Evolutionary conservation across 2,888 invertebrate species (phyloP).

Genomic region (Bombylius major): DNA sequence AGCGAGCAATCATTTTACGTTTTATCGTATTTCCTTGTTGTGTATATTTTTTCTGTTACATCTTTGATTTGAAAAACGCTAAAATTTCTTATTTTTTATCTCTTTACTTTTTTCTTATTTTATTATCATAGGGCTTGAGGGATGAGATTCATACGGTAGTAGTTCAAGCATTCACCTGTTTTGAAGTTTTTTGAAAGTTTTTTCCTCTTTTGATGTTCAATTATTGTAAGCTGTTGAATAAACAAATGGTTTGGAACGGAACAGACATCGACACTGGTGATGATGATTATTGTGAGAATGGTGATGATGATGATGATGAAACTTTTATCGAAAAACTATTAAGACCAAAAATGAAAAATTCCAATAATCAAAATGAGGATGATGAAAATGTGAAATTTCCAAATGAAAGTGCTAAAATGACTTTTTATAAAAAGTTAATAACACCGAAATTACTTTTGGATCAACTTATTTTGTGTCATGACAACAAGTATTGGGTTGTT

Average conservation of each 20-base stretch:
- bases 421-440: slow-evolving; percentile 15
- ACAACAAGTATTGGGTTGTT: slow-evolving; percentile 39
- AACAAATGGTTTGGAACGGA: neutral
- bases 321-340: neutral
- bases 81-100: neutral
- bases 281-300: neutral
- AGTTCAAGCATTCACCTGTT: slow-evolving; percentile 35
- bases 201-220: slow-evolving; percentile 32
- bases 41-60: too few relatives aligned
- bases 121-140: slow-evolving; percentile 29
- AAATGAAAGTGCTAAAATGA: neutral
- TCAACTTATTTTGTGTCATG: slow-evolving; percentile 34
- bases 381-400: neutral
- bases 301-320: neutral
- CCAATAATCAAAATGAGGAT: too few relatives aligned
- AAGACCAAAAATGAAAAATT: neutral
- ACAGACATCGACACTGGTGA: neutral
- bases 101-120: neutral
- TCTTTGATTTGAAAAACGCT: too few relatives aligned
- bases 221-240: neutral
- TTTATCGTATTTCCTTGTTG: too few relatives aligned
- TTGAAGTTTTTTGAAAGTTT: slow-evolving; percentile 36
- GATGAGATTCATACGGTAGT: slow-evolving; percentile 38
- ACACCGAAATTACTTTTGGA: slow-evolving; percentile 35
- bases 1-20: too few relatives aligned